Evolutionary conservation across 92 coral and sea anemone genomes (phyloP).

Genomic region (Zoanthus sansibaricus): DNA sequence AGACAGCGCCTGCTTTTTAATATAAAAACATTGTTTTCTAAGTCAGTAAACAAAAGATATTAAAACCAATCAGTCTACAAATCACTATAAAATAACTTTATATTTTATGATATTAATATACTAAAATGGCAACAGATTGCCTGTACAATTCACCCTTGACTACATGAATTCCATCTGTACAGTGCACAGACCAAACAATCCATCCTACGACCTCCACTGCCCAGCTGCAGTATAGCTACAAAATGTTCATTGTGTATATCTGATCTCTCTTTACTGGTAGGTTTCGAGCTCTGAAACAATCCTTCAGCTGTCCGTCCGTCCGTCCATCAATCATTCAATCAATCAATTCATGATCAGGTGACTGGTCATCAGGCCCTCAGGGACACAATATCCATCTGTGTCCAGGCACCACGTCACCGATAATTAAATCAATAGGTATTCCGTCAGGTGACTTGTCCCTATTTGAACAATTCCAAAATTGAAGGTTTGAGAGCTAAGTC

Average conservation of each 20-base stretch:
- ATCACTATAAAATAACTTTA: slow-evolving; percentile 2
- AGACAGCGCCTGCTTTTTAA: slow-evolving; percentile 16
- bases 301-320: slow-evolving; percentile 3
- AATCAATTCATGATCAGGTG: background rate
- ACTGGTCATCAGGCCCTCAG: background rate
- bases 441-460: slow-evolving; percentile 2
- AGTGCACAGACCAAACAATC: background rate
- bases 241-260: slow-evolving; percentile 14
- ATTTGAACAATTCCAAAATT: slow-evolving; percentile 55
- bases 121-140: background rate
- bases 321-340: background rate
- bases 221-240: slow-evolving; percentile 8
- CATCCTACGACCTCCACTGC: background rate
- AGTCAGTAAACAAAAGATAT: slow-evolving; percentile 21
- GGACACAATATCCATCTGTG: slow-evolving; percentile 22
- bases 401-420: slow-evolving; percentile 7
- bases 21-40: slow-evolving; percentile 21
- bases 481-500: slow-evolving; percentile 82
- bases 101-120: slow-evolving; percentile 17
- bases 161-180: slow-evolving; percentile 24
- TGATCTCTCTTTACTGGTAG: slow-evolving; percentile 2
- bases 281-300: slow-evolving; percentile 7
- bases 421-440: slow-evolving; percentile 26
- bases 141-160: background rate
- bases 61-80: slow-evolving; percentile 13